These are phyloP conservation scores for Mesaphorura yosii DNA, from an alignment of 1,140 invertebrate genomes.

Conservation along the genomic window DNA sequence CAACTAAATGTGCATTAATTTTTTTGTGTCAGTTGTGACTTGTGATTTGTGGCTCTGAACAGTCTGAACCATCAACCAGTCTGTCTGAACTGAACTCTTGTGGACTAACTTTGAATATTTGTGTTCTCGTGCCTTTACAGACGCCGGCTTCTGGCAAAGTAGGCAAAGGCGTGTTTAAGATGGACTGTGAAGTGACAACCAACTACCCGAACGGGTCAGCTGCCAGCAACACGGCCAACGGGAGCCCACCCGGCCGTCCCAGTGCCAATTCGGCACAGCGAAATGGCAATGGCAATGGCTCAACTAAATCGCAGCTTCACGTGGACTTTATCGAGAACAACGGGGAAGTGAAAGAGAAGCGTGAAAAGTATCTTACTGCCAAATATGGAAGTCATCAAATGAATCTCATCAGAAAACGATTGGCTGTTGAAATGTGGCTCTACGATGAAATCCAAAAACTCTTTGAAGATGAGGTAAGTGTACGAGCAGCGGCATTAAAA, in stretches of 20 bases:
- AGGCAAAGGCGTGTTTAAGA: slow-evolving; percentile 24
- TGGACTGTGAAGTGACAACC: slow-evolving; percentile 30
- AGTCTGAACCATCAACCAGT: too few relatives aligned
- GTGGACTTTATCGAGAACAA: slow-evolving; percentile 74
- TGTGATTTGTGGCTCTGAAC: too few relatives aligned
- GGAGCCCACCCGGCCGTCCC: neutral
- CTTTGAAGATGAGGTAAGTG: slow-evolving; percentile 63
- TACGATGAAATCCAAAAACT: slow-evolving; percentile 86
- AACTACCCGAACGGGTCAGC: slow-evolving; percentile 9
- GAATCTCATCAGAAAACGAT: slow-evolving; percentile 84
- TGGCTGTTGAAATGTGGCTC: slow-evolving; percentile 94
- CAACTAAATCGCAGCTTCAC: slow-evolving; percentile 43
- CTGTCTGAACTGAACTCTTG: too few relatives aligned
- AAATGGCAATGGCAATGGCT: slow-evolving; percentile 7
- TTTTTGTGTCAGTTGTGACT: too few relatives aligned
- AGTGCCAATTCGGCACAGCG: neutral
- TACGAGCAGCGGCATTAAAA: too few relatives aligned
- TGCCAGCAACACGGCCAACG: slow-evolving; percentile 4
- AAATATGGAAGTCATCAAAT: slow-evolving; percentile 95
- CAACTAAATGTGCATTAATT: too few relatives aligned
- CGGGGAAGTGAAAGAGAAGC: slow-evolving; percentile 68
- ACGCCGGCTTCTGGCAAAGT: slow-evolving; percentile 9
- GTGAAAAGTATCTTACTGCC: slow-evolving; percentile 89
- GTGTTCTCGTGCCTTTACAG: too few relatives aligned
- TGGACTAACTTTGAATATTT: too few relatives aligned